Evolutionary conservation across 2,888 invertebrate genomes (phyloP), one percentile per base, ranked within the genome.

Genomic region (Schrankia costaestrigalis): DNA sequence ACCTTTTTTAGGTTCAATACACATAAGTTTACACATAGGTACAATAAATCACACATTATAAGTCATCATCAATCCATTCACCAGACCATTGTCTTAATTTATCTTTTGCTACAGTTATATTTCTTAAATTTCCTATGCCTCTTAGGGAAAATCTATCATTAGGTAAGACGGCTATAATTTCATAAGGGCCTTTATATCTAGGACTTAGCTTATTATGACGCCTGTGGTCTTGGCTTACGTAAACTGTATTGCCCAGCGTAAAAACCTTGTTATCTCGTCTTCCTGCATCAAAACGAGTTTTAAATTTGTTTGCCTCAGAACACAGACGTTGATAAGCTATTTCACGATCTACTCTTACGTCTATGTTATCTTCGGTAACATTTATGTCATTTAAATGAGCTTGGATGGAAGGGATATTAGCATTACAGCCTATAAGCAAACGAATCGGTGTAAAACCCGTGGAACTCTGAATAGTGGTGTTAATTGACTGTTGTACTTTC

Each of bases 401-500:
- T 5, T 35, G 35, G 13, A 31, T 11, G 4, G 3, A 1, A 3
- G 35, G 35, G 3, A 36, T 23, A 10, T 34, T 17, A 2, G 8
- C 6, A 1, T 18, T 6, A 14, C 22, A 17, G 6, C 31, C 36
- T 1, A 35, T 10, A n/a, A 56, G n/a, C 11, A 56, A 31, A 0
- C 41, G 21, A 3, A 50, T 6, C n/a, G 52, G 54, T 1, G 54
- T 27, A 25, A 57, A 57, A 2, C 58, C 55, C 0, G 55, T 59
- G 0, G 45, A 41, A 22, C 56, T 51, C 33, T 54, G 54, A 12
- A 53, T 12, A 0, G 56, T 63, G 0, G 56, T 58, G n/a, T 59
- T 62, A 2, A 59, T 13, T 0, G 55, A 50, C 8, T 41, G 48
- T 18, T 61, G 59, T 0, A 51, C 47, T 18, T 51, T 53, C 37